phyloP scores from a whole-genome alignment of 2,888 invertebrate species.

The Hydriomena furcata region DNA sequence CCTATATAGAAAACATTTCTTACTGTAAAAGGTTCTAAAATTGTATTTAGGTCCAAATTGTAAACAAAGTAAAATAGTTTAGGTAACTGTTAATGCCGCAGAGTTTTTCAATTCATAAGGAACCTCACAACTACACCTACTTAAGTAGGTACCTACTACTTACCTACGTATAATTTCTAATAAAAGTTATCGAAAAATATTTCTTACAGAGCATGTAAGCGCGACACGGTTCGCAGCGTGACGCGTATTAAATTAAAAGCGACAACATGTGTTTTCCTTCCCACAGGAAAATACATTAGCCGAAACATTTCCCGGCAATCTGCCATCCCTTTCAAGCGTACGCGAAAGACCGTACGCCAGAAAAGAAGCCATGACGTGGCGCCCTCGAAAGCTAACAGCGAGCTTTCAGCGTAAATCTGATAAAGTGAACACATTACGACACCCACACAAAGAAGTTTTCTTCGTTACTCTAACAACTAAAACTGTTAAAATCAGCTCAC shows the following conservation, averaged over 20 bases:
- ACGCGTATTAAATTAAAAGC: slow-evolving; percentile 82
- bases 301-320: slow-evolving; percentile 71
- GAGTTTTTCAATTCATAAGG: no score
- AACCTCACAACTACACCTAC: slow-evolving; percentile 7
- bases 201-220: slow-evolving; percentile 42
- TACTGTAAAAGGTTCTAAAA: no score
- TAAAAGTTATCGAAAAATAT: slow-evolving; percentile 37
- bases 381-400: slow-evolving; percentile 75
- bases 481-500: slow-evolving; percentile 40
- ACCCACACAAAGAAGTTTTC: slow-evolving; percentile 78
- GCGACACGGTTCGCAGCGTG: slow-evolving; percentile 75
- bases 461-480: slow-evolving; percentile 57
- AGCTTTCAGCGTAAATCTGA: slow-evolving; percentile 83
- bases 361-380: slow-evolving; percentile 58
- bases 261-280: slow-evolving; percentile 83
- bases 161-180: slow-evolving; percentile 26
- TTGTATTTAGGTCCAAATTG: no score
- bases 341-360: slow-evolving; percentile 25
- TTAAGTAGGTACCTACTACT: no score
- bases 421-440: slow-evolving; percentile 79
- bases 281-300: slow-evolving; percentile 83
- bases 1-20: no score
- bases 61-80: no score
- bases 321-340: slow-evolving; percentile 52
- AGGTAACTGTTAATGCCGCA: no score